Percentiles rank a stretch among this genome's conserved stretches.
Conservation (phyloP, 2,888 invertebrate species). For the Morinoia aosen region DNA sequence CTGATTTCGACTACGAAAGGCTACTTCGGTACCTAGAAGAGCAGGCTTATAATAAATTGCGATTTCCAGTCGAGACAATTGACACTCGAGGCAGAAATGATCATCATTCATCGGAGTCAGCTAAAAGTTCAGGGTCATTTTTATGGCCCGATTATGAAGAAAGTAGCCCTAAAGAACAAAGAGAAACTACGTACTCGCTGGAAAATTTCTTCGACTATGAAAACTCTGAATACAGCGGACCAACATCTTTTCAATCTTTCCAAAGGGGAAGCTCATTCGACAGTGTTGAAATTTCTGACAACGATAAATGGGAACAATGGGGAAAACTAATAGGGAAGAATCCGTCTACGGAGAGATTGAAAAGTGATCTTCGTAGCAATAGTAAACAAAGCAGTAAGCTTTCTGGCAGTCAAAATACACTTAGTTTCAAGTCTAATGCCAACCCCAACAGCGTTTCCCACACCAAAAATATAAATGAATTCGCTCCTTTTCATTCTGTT, state of each 20-base stretch:
- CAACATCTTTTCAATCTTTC: neutral
- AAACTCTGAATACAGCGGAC: neutral
- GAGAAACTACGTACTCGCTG: neutral
- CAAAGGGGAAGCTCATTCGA: neutral
- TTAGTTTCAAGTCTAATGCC: neutral
- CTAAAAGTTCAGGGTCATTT: neutral
- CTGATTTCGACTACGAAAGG: neutral
- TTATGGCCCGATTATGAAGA: neutral
- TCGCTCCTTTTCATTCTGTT: neutral
- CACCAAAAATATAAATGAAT: neutral
- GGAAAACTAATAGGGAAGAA: neutral
- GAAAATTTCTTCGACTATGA: neutral
- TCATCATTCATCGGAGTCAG: neutral
- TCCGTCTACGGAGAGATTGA: neutral
- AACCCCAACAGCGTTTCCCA: neutral
- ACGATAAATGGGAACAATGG: constrained; percentile 26
- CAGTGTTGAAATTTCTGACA: neutral
- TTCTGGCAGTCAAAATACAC: neutral
- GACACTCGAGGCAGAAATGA: neutral
- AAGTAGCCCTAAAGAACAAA: neutral
- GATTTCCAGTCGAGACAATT: constrained; percentile 11
- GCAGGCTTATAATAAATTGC: neutral
- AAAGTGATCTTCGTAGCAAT: neutral
- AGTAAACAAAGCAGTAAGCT: neutral
- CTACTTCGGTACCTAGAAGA: neutral